Base-by-base conservation (phyloP, 2,888 invertebrate species). In the Eumacrocentrus americanus region DNA sequence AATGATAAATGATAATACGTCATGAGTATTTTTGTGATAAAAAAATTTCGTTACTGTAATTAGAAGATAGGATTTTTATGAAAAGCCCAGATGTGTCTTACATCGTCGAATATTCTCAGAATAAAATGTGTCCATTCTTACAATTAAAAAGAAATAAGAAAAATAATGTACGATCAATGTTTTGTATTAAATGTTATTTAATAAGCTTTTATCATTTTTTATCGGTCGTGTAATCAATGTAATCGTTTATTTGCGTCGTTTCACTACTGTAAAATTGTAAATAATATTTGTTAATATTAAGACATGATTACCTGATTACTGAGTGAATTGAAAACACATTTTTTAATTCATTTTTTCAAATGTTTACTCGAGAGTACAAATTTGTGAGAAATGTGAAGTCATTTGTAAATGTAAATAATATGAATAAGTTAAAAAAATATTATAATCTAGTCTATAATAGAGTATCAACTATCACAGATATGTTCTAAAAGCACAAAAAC, bases 381-480 rank as follows among this genome's bases (percentile, higher is more conserved):
- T 16, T 42, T 42, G 14, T 42, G 7, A 42, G 20, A 20, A 42
- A 3, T 42, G 20, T 42, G 18, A 9, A 42, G 7, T 42, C 9
- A 20, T 3, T 20, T 1, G 20, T 42, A 9, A 42, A 11, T 20
- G 42, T 18, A 42, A 42, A 42, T 40, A 40, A 40, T 40, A 16
- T 18, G 18, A 40, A 40, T 40, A 11, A 42, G 20, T 42, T 42
- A 40, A 18, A 40, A 40, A 42, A 42, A 42, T 42, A 42, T 16
- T 5, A 40, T 42, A 16, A n/a, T 3, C 16, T 42, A 14, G 22
- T 3, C 35, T 59, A 59, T 20, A 16, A 37, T 47, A 51, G 37
- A 34, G 25, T 46, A 54, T 46, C 56, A 16, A 62, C 66, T 67
- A 67, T 67, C 67, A 67, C 67, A 67, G 67, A 66, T 60, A 40